Evolutionary conservation across 2,797 vertebrate species (phyloP), one percentile per base, ranked within the genome.

Genomic region (Stomatorhinus walkeri): DNA sequence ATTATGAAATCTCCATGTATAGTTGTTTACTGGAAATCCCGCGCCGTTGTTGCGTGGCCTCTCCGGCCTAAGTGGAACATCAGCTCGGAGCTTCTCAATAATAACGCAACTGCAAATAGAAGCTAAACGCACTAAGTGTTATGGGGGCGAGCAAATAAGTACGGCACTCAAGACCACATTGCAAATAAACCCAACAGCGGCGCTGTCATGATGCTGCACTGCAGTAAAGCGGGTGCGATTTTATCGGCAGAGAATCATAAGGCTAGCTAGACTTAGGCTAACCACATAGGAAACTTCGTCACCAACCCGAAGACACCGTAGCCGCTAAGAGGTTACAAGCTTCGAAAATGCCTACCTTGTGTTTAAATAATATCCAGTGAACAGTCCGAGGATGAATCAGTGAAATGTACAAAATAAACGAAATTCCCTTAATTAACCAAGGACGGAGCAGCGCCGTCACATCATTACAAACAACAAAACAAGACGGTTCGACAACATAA

Each of bases 391-490:
- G 28, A 84, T 36, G 24, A 84, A 64, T 14, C 9, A 36, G 24
- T 40, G 14, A 83, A 36, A 49, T 56, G 56, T 56, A 43, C 84
- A 87, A 76, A 14, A 46, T 56, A 52, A 88, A 24, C 32, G 48
- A 48, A 83, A 86, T 49, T 43, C 48, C 40, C 51, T 72, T 79
- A 64, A 81, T 64, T 86, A 51, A 28, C 86, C 79, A 43, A 48
- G 49, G 86, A 64, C 89, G 24, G 56, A 89, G 32, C 87, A 61
- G 89, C 87, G 87, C 56, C 28, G 61, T 89, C 89, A 88, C 76
- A 87, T 88, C 89, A 79, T 85, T 64, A 83, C 28, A 56, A 89
- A 89, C 87, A 89, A 89, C 89, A 89, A 84, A 87, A 89, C 86
- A 64, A 61, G 43, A 84, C 86, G 14, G 61, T 87, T 85, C 52